Evolutionary conservation across 1,140 invertebrate genomes (phyloP).

Genomic region (Meloidogyne chitwoodi): DNA sequence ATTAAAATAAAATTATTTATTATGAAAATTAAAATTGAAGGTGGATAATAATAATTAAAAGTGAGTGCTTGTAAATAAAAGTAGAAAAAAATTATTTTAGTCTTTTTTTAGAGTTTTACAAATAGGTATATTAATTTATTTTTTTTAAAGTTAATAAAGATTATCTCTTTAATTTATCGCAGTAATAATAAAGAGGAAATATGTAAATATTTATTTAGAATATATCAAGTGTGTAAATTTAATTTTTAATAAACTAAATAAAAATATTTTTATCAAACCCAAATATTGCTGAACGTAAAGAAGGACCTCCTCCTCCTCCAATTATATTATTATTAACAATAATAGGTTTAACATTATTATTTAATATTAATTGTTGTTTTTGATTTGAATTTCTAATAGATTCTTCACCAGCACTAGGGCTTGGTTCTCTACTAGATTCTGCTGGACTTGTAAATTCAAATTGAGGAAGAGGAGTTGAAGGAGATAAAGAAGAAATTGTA

Average conservation of each 20-base stretch:
- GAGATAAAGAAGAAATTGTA: background rate
- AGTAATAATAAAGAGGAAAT: too few relatives aligned
- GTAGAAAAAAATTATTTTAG: too few relatives aligned
- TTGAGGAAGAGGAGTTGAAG: background rate
- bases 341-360: background rate
- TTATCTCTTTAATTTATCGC: too few relatives aligned
- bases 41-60: too few relatives aligned
- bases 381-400: background rate
- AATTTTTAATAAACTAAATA: too few relatives aligned
- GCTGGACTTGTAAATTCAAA: slow-evolving; percentile 12
- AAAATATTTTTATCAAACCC: background rate
- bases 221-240: background rate
- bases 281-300: background rate
- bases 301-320: background rate
- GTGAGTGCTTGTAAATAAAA: too few relatives aligned
- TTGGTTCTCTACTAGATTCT: slow-evolving; percentile 1
- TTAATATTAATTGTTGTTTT: background rate
- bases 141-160: too few relatives aligned
- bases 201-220: background rate
- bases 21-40: too few relatives aligned
- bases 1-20: too few relatives aligned
- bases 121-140: too few relatives aligned
- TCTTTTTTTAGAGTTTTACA: too few relatives aligned
- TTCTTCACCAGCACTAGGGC: background rate
- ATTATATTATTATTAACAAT: background rate